A percentile compares a stretch with the other conserved stretches of the same genome.
phyloP scores from a whole-genome alignment of 2,888 invertebrate species.

The Campoletis raptor region DNA sequence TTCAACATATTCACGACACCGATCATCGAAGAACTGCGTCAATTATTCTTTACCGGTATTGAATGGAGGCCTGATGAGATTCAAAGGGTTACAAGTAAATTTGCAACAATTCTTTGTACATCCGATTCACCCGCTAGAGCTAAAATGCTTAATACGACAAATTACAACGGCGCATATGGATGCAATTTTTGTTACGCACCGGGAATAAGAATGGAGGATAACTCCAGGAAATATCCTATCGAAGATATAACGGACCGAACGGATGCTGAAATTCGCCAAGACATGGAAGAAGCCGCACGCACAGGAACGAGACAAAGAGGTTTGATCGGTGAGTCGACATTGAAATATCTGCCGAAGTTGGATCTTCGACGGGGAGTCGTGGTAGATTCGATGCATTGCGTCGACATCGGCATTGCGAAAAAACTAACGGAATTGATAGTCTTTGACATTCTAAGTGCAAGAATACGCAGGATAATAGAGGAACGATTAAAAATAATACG shows the following conservation, averaged over 20 bases:
- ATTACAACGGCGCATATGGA: slow-evolving; percentile 17
- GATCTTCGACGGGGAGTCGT: slow-evolving; percentile 25
- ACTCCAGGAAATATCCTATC: slow-evolving; percentile 17
- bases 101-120: slow-evolving; percentile 32
- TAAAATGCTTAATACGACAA: slow-evolving; percentile 19
- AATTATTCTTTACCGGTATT: slow-evolving; percentile 32
- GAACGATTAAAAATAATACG: slow-evolving; percentile 7
- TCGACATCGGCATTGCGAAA: slow-evolving; percentile 43
- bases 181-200: slow-evolving; percentile 31
- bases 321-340: slow-evolving; percentile 1
- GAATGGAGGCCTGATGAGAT: slow-evolving; percentile 10
- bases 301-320: slow-evolving; percentile 20
- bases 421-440: slow-evolving; percentile 15
- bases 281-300: slow-evolving; percentile 32
- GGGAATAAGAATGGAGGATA: slow-evolving; percentile 15
- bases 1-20: slow-evolving; percentile 16
- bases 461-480: background rate
- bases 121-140: slow-evolving; percentile 27
- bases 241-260: slow-evolving; percentile 25
- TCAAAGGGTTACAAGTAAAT: slow-evolving; percentile 22
- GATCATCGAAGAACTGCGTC: slow-evolving; percentile 17
- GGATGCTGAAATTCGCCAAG: slow-evolving; percentile 28
- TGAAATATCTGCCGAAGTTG: slow-evolving; percentile 20
- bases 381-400: slow-evolving; percentile 48
- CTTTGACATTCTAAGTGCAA: background rate